Conservation (phyloP, 1,140 invertebrate genomes). For the Saxidomus purpurata region DNA sequence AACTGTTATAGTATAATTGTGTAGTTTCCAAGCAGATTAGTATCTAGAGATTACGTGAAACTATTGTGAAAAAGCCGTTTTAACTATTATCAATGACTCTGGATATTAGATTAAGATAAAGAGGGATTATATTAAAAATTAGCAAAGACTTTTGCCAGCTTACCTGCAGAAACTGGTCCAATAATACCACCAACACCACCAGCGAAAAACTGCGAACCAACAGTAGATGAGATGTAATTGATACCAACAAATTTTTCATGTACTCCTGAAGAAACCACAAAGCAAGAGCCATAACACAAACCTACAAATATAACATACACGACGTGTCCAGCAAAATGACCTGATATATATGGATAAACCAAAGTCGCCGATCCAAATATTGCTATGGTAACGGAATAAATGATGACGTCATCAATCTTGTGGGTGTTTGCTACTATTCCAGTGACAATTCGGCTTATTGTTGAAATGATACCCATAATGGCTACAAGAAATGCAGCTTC, state of each 20-base stretch:
- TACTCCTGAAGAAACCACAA: neutral
- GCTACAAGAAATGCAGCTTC: conserved; percentile 24
- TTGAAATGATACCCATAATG: neutral
- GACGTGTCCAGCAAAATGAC: conserved; percentile 12
- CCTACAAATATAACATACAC: conserved; percentile 16
- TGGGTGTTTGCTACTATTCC: conserved; percentile 20
- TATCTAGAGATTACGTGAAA: too few relatives aligned
- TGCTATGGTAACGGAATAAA: conserved; percentile 4
- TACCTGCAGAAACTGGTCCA: conserved; percentile 58
- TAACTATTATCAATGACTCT: too few relatives aligned
- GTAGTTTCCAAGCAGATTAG: too few relatives aligned
- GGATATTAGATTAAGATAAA: too few relatives aligned
- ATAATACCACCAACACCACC: conserved; percentile 23
- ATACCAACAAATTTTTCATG: conserved; percentile 49
- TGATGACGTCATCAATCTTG: neutral
- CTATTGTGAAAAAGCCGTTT: too few relatives aligned
- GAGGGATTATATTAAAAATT: too few relatives aligned
- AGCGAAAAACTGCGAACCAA: conserved; percentile 27
- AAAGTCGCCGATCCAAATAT: neutral
- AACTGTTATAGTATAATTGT: too few relatives aligned
- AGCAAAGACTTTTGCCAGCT: too few relatives aligned
- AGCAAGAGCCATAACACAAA: conserved; percentile 32
- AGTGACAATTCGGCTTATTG: conserved; percentile 17
- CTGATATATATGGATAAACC: conserved; percentile 33
- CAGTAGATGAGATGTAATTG: conserved; percentile 31